Evolutionary conservation across 2,888 invertebrate species (phyloP), one percentile per base, ranked within the genome.

Genomic region (Eubasilissa splendida): DNA sequence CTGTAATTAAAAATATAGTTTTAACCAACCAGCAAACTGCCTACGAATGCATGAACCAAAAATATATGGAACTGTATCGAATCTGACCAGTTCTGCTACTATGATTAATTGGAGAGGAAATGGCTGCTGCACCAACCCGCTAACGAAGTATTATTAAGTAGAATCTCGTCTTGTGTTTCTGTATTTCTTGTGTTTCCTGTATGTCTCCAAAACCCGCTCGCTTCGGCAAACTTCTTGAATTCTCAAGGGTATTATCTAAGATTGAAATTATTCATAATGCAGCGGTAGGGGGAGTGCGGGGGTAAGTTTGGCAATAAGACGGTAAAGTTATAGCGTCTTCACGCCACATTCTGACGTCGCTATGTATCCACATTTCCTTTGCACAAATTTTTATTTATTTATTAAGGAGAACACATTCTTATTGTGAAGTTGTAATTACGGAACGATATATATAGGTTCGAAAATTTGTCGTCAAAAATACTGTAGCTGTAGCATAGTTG

Each of bases 231-330:
- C 81, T 83, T 82, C 77, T 71, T 75, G 81, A 78, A 84, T 84
- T 81, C 83, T 84, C 83, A 84, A 81, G 82, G 79, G 82, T 84
- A 82, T 84, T 84, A 84, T 84, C 83, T 82, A 81, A 82, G 83
- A 84, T 84, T 82, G 82, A 84, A 84, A 84, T 84, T 84, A 84
- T 84, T 84, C 83, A 84, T 84, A 82, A 82, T 84, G 83, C 82
- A 81, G n/a, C 22, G 75, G 33, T 65, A 22, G 53, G 31, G 54
- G 59, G 75, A 10, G 31, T 54, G 50, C 31, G 74, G 74, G n/a
- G 74, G 74, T 11, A 76, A 76, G 22, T 76, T 76, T 76, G 76
- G 65, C 76, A 76, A 76, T 76, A 76, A 75, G 76, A 76, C 33
- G 52, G n/a, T 12, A 65, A 76, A 76, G 52, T 76, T 76, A 52